phyloP scores from a whole-genome alignment of 2,797 vertebrate genomes.

The Paguma larvata region DNA sequence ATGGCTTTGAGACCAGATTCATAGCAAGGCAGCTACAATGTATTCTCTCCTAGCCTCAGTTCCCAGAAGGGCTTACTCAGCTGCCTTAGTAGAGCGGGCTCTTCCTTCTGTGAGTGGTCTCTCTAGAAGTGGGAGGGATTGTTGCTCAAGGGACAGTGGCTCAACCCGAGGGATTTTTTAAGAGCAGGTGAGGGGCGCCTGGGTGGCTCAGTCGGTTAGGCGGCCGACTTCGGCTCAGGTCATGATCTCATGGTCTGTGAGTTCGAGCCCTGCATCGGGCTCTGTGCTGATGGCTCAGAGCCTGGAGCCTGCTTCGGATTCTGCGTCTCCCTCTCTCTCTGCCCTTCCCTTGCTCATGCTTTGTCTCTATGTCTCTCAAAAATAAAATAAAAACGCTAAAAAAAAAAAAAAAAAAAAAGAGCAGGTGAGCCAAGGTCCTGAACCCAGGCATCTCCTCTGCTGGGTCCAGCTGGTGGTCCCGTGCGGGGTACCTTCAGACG shows the following conservation, averaged over 20 bases:
- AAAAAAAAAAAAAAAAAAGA: too few relatives aligned
- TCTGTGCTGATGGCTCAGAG: too few relatives aligned
- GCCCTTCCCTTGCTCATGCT: too few relatives aligned
- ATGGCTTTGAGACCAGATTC: not conserved
- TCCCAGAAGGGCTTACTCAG: constrained; percentile 55
- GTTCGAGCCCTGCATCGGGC: too few relatives aligned
- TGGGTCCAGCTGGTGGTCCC: not conserved
- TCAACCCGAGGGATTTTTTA: not conserved
- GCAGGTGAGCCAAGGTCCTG: not conserved
- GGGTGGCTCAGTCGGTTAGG: too few relatives aligned
- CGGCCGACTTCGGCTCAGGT: too few relatives aligned
- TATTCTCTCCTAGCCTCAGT: not conserved
- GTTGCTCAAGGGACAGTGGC: constrained; percentile 38
- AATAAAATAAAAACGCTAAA: too few relatives aligned
- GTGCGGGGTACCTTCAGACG: not conserved
- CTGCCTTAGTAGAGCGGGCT: not conserved
- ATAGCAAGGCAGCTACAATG: constrained; percentile 58
- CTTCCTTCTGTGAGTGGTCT: constrained; percentile 31
- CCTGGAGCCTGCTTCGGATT: too few relatives aligned
- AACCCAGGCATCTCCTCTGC: constrained; percentile 13
- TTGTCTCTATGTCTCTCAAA: too few relatives aligned
- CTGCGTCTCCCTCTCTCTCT: too few relatives aligned
- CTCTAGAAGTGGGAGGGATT: not conserved
- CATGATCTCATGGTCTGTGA: too few relatives aligned
- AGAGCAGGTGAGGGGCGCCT: constrained; percentile 6